A percentile compares a stretch with the other conserved stretches of the same genome.
Conservation (phyloP, 2,113 vertebrate genomes). For the Cebus imitator region DNA sequence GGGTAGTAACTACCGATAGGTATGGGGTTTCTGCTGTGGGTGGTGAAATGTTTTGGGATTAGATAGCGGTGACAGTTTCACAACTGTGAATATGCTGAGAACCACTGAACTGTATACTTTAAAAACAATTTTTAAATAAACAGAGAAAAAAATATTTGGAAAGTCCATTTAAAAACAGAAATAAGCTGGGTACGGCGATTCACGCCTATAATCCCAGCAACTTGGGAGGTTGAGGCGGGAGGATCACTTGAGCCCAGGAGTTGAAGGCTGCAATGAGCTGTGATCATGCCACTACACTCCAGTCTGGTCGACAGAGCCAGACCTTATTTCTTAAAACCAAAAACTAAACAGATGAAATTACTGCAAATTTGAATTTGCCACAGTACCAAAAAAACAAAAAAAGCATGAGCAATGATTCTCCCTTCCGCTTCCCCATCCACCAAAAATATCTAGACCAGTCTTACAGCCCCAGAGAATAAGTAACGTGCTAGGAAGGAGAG, state of each 20-base stretch:
- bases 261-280: too few species aligned
- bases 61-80: neutral
- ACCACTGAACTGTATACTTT: neutral
- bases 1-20: neutral
- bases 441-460: neutral
- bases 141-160: neutral
- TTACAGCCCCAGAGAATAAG: neutral
- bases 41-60: neutral
- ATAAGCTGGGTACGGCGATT: neutral
- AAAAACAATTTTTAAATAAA: neutral
- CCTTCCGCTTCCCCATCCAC: neutral
- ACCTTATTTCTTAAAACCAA: too few species aligned
- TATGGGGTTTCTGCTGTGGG: neutral
- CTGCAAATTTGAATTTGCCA: too few species aligned
- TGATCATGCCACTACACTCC: too few species aligned
- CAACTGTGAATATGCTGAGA: neutral
- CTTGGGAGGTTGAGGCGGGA: too few species aligned
- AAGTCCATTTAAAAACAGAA: neutral
- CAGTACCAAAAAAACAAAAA: neutral
- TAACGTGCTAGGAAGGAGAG: neutral
- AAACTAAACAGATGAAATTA: too few species aligned
- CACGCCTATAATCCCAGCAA: too few species aligned
- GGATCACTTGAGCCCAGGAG: too few species aligned
- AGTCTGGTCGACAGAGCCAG: too few species aligned
- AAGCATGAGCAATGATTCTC: neutral